Evolutionary conservation across 2,888 invertebrate genomes (phyloP).

Genomic region (Cacoxenus indagator): DNA sequence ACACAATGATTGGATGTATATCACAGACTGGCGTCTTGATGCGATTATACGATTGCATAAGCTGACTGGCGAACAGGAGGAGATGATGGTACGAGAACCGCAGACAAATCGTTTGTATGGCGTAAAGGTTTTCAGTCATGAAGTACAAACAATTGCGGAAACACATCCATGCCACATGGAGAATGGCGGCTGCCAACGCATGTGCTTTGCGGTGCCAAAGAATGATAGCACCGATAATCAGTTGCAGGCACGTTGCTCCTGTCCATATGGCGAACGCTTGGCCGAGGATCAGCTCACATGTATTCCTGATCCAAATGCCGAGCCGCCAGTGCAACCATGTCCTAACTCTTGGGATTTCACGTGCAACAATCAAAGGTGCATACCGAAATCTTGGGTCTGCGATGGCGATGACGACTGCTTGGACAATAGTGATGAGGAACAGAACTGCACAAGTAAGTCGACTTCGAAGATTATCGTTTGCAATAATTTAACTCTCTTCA

Average conservation of each 20-base stretch:
- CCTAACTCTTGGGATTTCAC: conserved; percentile 95
- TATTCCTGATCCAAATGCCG: conserved; percentile 83
- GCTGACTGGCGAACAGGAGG: conserved; percentile 87
- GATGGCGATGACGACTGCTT: conserved; percentile 97
- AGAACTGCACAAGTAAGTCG: conserved; percentile 90
- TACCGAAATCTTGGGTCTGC: conserved; percentile 95
- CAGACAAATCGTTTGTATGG: conserved; percentile 92
- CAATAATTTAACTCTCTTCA: background rate
- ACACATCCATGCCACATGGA: conserved; percentile 86
- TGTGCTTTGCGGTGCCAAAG: conserved; percentile 91
- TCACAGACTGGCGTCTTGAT: conserved; percentile 96
- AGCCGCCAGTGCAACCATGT: conserved; percentile 90
- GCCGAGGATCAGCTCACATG: conserved; percentile 80
- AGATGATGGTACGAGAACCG: conserved; percentile 88
- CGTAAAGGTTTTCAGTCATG: conserved; percentile 87
- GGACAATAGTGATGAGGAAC: conserved; percentile 95
- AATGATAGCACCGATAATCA: conserved; percentile 68
- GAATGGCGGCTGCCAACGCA: conserved; percentile 93
- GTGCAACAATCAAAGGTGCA: conserved; percentile 91
- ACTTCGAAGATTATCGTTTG: background rate
- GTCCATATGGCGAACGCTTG: conserved; percentile 92
- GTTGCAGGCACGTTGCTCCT: conserved; percentile 83
- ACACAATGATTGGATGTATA: conserved; percentile 92
- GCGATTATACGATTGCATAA: conserved; percentile 93
- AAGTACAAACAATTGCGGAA: conserved; percentile 79